Conservation (phyloP, 2,797 vertebrate species). For the Notolepis coatsorum region DNA sequence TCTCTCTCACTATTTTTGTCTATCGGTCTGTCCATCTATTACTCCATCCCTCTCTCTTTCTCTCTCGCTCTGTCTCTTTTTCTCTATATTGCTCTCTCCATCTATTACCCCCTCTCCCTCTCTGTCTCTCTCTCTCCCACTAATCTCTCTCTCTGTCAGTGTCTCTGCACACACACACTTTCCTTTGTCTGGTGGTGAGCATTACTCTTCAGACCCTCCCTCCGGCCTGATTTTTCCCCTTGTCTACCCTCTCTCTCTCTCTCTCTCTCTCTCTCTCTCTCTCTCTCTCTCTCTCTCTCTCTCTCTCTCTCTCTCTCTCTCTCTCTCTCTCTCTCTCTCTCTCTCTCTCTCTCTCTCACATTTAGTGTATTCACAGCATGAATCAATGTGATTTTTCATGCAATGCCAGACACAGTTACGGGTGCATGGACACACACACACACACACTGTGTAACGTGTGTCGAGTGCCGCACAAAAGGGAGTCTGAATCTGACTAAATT, state of each 20-base stretch:
- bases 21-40: not conserved
- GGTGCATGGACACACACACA: too few relatives aligned
- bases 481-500: too few relatives aligned
- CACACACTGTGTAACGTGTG: too few relatives aligned
- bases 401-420: not conserved
- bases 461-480: too few relatives aligned
- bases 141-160: not conserved
- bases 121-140: too few relatives aligned
- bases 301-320: conserved; percentile 14
- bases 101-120: not conserved
- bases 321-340: not conserved
- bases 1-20: not conserved
- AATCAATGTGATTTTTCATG: conserved; percentile 14
- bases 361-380: not conserved
- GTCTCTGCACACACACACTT: not conserved
- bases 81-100: too few relatives aligned
- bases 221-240: not conserved
- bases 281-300: not conserved
- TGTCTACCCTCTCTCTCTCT: not conserved
- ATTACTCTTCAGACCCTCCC: too few relatives aligned
- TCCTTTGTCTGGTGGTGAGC: too few relatives aligned
- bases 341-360: not conserved
- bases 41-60: not conserved
- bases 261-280: not conserved
- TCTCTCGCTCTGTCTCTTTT: not conserved